Base-by-base conservation (phyloP, 2,888 invertebrate genomes). In the Odontocerum albicorne region DNA sequence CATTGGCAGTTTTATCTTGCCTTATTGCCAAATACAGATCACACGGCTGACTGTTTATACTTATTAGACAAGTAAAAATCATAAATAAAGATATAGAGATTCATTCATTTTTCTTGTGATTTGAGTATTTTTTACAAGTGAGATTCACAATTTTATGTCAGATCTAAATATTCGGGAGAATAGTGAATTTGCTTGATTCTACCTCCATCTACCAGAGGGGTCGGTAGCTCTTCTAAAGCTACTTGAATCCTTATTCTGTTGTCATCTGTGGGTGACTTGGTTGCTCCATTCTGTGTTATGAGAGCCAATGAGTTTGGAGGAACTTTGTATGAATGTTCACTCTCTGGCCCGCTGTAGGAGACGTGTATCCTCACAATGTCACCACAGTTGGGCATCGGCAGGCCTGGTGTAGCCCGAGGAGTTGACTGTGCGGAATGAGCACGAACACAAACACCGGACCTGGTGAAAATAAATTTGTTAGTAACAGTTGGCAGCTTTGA, bases 281-380 rank as follows among this genome's bases (percentile, higher is more conserved):
- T 73, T 31, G 82, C 80, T 65, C 81, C 82, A 59, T 78, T 82
- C 42, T 80, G 80, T 59, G 77, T 76, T 6, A 72, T 75, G 65
- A 78, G 70, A 49, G 73, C 73, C 8, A 77, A 68, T 0, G 76
- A 68, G 49, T 73, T 64, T 0, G 76, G 76, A 54, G 70, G 75
- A 65, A 67, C 74, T 66, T 67, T 73, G 47, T 79, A 81, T 1
- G 81, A 67, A 50, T 71, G 74, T 1, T 74, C 74, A 8, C 82
- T 83, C 62, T 19, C 79, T n/a, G 82, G 81, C 0, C 79, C 77
- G 63, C 80, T 81, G 70, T 89, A 90, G 1, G 89, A 88, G 49
- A 90, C 90, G 70, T 88, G 90, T 62, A 90, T 90, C 57, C 90
- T 79, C 44, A 90, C 83, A 39, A 89, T 82, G 69, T 90, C 90